Conservation (phyloP, 2,888 invertebrate genomes). For the Phlogophora meticulosa region DNA sequence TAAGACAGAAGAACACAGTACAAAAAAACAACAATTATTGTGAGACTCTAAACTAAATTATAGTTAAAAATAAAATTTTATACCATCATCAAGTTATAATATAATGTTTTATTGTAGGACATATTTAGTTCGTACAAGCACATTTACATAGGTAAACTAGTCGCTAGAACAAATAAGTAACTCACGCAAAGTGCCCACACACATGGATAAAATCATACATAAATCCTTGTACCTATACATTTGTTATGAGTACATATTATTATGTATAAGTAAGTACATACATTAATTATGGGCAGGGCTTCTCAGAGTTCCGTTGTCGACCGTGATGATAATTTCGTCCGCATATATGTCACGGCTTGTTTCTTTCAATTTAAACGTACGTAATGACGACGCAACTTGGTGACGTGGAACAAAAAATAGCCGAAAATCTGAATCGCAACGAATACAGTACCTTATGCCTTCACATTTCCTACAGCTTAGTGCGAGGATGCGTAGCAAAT, state of each 20-base stretch:
- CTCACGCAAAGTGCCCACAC: constrained; percentile 36
- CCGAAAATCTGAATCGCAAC: not conserved
- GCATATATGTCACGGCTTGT: constrained; percentile 33
- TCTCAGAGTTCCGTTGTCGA: constrained; percentile 26
- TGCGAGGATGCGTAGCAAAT: too few relatives aligned
- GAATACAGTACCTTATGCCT: not conserved
- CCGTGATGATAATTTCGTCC: constrained; percentile 36
- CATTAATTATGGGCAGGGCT: constrained; percentile 25
- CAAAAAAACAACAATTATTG: not conserved
- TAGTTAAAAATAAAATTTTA: not conserved
- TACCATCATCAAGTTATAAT: not conserved
- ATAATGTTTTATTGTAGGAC: constrained; percentile 7
- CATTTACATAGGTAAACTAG: constrained; percentile 40
- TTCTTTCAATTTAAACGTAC: constrained; percentile 23
- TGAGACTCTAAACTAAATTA: not conserved
- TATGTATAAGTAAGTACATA: constrained; percentile 9
- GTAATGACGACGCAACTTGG: not conserved
- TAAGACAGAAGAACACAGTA: too few relatives aligned
- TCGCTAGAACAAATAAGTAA: constrained; percentile 37
- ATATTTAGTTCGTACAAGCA: constrained; percentile 26
- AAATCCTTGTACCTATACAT: constrained; percentile 14
- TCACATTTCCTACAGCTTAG: too few relatives aligned
- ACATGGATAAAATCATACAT: constrained; percentile 19
- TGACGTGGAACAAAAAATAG: not conserved
- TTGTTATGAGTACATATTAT: constrained; percentile 8